Percentiles rank a stretch among this genome's conserved stretches.
Evolutionary conservation across 2,888 invertebrate species (phyloP).

Genomic region (Tolmerus cingulatus): DNA sequence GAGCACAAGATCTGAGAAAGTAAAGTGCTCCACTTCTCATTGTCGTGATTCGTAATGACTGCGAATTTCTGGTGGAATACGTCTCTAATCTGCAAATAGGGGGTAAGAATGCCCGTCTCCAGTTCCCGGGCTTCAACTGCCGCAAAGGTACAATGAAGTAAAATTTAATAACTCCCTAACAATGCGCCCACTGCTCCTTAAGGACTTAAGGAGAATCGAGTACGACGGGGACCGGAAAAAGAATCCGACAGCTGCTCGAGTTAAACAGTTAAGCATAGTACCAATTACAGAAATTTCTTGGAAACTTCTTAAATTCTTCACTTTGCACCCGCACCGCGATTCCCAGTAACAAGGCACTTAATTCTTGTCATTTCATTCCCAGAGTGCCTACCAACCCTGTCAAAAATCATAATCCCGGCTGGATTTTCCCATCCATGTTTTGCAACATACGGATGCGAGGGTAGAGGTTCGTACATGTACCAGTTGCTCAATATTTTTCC

Average conservation of each 20-base stretch:
- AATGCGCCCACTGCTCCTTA: neutral
- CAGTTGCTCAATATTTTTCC: slow-evolving; percentile 9
- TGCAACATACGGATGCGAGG: neutral
- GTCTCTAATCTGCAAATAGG: neutral
- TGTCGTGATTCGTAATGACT: neutral
- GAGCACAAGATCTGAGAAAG: neutral
- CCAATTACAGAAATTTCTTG: slow-evolving; percentile 9
- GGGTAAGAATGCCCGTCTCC: neutral
- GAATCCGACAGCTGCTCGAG: neutral
- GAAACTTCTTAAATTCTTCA: neutral
- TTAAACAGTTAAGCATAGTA: neutral
- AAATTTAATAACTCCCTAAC: neutral
- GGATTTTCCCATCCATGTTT: neutral
- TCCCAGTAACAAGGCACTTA: slow-evolving; percentile 2
- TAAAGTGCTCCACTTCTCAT: neutral
- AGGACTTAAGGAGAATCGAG: neutral
- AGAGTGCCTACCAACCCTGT: neutral
- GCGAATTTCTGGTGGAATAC: neutral
- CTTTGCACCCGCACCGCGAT: neutral
- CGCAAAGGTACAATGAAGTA: neutral
- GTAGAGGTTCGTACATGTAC: neutral
- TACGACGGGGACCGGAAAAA: neutral
- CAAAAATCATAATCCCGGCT: slow-evolving; percentile 9
- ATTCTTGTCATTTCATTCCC: slow-evolving; percentile 3
- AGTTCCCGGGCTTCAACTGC: neutral